phyloP scores from a whole-genome alignment of 2,797 vertebrate species.

The Macroramphosus scolopax region DNA sequence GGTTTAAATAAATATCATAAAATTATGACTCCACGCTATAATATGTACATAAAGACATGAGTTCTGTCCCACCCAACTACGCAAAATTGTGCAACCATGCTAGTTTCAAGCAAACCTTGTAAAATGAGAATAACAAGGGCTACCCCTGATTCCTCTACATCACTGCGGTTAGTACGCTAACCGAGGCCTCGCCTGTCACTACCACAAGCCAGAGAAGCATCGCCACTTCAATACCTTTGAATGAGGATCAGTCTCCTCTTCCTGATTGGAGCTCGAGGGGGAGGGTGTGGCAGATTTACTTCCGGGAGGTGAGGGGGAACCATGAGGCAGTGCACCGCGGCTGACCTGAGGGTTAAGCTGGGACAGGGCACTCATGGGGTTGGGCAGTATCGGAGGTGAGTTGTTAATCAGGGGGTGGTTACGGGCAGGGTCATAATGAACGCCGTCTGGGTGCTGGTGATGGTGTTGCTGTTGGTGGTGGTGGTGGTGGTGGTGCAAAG shows the following conservation, averaged over 20 bases:
- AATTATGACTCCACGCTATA: too few species aligned
- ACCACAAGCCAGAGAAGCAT: slow-evolving; percentile 41
- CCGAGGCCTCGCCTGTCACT: slow-evolving; percentile 17
- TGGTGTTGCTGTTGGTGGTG: slow-evolving; percentile 66
- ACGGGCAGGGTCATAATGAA: slow-evolving; percentile 87
- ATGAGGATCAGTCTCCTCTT: slow-evolving; percentile 96
- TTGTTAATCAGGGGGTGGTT: slow-evolving; percentile 90
- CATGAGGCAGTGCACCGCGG: slow-evolving; percentile 83
- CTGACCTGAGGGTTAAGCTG: slow-evolving; percentile 97
- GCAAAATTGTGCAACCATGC: slow-evolving; percentile 7
- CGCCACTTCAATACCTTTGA: slow-evolving; percentile 84
- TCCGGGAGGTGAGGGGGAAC: slow-evolving; percentile 94
- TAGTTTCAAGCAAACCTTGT: slow-evolving; percentile 22
- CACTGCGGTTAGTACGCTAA: slow-evolving; percentile 18
- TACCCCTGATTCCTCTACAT: slow-evolving; percentile 1
- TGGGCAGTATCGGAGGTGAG: slow-evolving; percentile 86
- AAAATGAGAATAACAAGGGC: slow-evolving; percentile 24
- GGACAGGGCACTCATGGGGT: slow-evolving; percentile 92
- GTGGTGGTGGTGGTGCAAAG: slow-evolving; percentile 80
- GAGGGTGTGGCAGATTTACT: slow-evolving; percentile 98
- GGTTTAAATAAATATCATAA: too few species aligned
- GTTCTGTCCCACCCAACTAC: background rate
- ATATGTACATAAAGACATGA: too few species aligned
- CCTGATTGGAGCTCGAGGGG: slow-evolving; percentile 97
- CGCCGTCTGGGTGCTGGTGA: slow-evolving; percentile 79